Evolutionary conservation across 2,888 invertebrate genomes (phyloP), one percentile per base, ranked within the genome.

Genomic region (Gortyna flavago): DNA sequence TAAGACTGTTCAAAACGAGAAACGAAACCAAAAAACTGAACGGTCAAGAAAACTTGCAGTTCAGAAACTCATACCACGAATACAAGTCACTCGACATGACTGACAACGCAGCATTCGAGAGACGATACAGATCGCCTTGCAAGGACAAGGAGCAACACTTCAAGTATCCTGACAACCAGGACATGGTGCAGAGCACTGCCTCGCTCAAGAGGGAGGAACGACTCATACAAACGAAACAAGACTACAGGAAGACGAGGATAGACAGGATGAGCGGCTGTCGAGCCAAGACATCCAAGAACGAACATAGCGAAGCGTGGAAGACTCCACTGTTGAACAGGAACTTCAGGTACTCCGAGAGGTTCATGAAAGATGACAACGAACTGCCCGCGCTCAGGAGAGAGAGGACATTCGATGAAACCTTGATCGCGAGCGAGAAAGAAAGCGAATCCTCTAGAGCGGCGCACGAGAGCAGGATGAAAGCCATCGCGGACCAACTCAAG

Each of bases 1-100:
- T 97, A 69, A 97, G 98, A 70, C 96, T 98, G 57, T 98, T 98
- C 93, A 98, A 98, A 95, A 98, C 98, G 69, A 97, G 98, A 91
- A 97, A 97, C 71, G 98, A 98, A 95, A 97, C 97, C 81, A 97
- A 97, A 94, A 97, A 97, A 90, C 93, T 95, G 72, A 95, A 93
- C 78, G 95, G 95, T 66, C 93, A 93, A 74, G 95, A 96, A 44
- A 91, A 95, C 86, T 90, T 92, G 77, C 92, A 94, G 25, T 94
- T 93, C 82, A 94, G 91, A 89, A 92, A 87, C 73, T 92, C 93
- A 48, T 93, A 93, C 79, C 93, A 92, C 70, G 96, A 96, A 89
- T 95, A 94, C 84, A 95, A 94, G 85, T 96, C 95, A 38, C 90
- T 96, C 80, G 96, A 95, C 75, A 88, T 93, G 73, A 94, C 90